Base-by-base conservation (phyloP, 2,797 vertebrate genomes). In the Lateolabrax maculatus region DNA sequence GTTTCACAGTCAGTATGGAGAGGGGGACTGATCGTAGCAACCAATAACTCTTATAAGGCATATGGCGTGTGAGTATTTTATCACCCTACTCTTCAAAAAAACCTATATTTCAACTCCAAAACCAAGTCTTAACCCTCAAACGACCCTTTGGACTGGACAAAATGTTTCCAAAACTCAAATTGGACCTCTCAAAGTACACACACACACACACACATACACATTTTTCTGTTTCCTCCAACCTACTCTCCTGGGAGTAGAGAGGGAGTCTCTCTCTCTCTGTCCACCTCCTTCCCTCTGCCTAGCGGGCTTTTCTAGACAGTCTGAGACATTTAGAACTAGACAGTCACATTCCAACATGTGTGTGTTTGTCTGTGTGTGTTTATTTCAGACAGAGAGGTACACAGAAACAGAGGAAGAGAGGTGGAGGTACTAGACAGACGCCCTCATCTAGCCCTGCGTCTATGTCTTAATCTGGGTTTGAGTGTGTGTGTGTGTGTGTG, bases 271-370 rank as follows among this genome's bases (percentile, higher is more conserved):
- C 36, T 6, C 3, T n/a, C n/a, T n/a, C n/a, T n/a, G 60, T 74
- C 27, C 18, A 7, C 52, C 67, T 71, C 68, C 10, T 46, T 84
- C 63, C 37, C 31, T 71, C 61, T 27, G 16, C 53, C 71, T 49
- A 29, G 48, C 56, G n/a, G 69, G 77, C 66, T 86, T 87, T 85
- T 90, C 87, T 79, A 84, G 84, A 78, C 84, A 88, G 88, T 71
- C 81, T 79, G 81, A 93, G 86, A 83, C 83, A 89, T 92, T 94
- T 87, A 69, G 70, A 89, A 65, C 63, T 68, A 92, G 87, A 91
- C 89, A 73, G 90, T 84, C 85, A 86, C 90, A 91, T 93, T 92
- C 85, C 91, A 70, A 63, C 71, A n/a, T 64, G 66, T 36, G 63
- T 85, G 79, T 84, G 64, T 71, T 44, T 67, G 65, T 64, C 21